phyloP scores from a whole-genome alignment of 1,140 invertebrate genomes.

The Drosophila equinoxialis region DNA sequence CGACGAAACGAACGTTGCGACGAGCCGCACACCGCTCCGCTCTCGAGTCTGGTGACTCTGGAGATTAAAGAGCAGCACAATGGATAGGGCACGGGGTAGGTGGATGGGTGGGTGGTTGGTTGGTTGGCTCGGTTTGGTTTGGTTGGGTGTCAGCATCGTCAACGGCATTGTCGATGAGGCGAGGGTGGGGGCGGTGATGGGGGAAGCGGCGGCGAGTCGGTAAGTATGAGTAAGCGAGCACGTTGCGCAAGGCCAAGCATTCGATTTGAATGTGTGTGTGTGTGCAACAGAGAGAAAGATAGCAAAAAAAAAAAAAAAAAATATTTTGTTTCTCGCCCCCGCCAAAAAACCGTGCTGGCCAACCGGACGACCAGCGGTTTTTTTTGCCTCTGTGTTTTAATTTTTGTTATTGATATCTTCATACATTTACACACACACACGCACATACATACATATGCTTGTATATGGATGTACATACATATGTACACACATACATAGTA shows the following conservation, averaged over 20 bases:
- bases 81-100: slow-evolving; percentile 2
- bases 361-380: slow-evolving; percentile 27
- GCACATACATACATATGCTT: too few relatives aligned
- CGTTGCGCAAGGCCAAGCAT: slow-evolving; percentile 74
- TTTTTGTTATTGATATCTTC: slow-evolving; percentile 69
- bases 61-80: slow-evolving; percentile 62
- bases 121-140: too few relatives aligned
- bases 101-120: neutral
- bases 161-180: neutral
- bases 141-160: slow-evolving; percentile 3
- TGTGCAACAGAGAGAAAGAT: slow-evolving; percentile 46
- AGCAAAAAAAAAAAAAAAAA: slow-evolving; percentile 32
- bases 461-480: too few relatives aligned
- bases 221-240: slow-evolving; percentile 65
- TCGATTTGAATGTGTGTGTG: slow-evolving; percentile 35
- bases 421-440: slow-evolving; percentile 6
- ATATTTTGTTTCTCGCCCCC: slow-evolving; percentile 45
- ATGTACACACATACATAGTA: slow-evolving; percentile 19
- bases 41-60: slow-evolving; percentile 44
- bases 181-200: neutral
- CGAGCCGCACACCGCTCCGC: slow-evolving; percentile 12
- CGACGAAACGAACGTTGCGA: slow-evolving; percentile 42
- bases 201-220: neutral
- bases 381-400: slow-evolving; percentile 17
- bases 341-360: slow-evolving; percentile 19